These are phyloP conservation scores for Dicaeum eximium DNA, from an alignment of 2,113 vertebrate species.

Conservation along the genomic window DNA sequence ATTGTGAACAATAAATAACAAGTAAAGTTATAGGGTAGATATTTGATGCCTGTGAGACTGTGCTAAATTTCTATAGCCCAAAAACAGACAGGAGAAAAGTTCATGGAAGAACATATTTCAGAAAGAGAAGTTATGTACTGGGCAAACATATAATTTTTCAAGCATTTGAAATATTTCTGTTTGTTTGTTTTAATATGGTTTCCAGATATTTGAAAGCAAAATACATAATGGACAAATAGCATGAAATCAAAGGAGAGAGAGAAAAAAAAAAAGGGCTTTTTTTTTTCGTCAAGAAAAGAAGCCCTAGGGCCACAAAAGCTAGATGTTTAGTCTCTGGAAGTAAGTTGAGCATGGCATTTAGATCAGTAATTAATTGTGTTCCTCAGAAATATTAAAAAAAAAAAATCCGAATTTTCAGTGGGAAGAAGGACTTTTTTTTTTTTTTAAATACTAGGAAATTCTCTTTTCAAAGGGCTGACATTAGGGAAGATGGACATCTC, in stretches of 20 bases:
- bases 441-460: neutral
- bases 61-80: neutral
- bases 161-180: neutral
- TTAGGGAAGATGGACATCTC: neutral
- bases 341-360: neutral
- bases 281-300: neutral
- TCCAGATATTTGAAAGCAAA: neutral
- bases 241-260: neutral
- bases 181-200: neutral
- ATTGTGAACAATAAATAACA: neutral
- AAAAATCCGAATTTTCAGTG: neutral
- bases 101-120: neutral
- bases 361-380: neutral
- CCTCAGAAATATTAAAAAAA: neutral
- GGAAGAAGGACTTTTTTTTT: neutral
- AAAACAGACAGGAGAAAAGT: neutral
- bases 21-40: neutral
- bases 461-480: neutral
- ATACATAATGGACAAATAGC: neutral
- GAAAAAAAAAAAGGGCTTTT: fast-evolving
- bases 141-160: neutral
- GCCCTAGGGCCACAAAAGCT: neutral
- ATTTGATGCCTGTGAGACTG: neutral
- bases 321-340: neutral
- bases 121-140: neutral